These are phyloP conservation scores for Echinometra lucunter DNA, from an alignment of 53 echinoderm and acorn worm genomes.

Conservation along the genomic window DNA sequence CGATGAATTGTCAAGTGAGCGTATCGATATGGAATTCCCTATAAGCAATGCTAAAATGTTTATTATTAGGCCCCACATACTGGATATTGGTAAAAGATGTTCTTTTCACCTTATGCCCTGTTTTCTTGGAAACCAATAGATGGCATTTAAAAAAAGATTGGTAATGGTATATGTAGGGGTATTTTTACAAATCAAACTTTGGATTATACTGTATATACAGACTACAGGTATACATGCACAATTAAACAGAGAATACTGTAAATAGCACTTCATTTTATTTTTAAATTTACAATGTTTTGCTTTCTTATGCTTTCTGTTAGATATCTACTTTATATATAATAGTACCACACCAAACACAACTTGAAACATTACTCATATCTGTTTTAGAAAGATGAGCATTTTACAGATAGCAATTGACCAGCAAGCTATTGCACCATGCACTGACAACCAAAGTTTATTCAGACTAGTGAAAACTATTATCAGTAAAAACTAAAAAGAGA, in stretches of 20 bases:
- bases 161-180: neutral
- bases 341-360: neutral
- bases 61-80: neutral
- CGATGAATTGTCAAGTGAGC: too few species aligned
- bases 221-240: neutral
- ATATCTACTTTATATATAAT: neutral
- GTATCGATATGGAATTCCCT: neutral
- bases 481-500: too few species aligned
- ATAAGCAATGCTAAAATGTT: neutral
- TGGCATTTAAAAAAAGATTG: neutral
- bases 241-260: neutral
- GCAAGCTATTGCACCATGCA: slow-evolving; percentile 6
- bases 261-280: neutral
- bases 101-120: neutral
- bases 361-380: neutral
- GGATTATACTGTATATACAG: neutral
- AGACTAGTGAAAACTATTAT: neutral
- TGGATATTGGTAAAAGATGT: neutral
- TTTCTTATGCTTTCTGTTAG: neutral
- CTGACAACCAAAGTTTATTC: neutral
- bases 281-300: neutral
- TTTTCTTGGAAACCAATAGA: neutral
- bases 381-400: neutral
- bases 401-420: neutral
- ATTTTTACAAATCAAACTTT: neutral